Evolutionary conservation across 1,140 invertebrate species (phyloP), one percentile per base, ranked within the genome.

Genomic region (Apis laboriosa): DNA sequence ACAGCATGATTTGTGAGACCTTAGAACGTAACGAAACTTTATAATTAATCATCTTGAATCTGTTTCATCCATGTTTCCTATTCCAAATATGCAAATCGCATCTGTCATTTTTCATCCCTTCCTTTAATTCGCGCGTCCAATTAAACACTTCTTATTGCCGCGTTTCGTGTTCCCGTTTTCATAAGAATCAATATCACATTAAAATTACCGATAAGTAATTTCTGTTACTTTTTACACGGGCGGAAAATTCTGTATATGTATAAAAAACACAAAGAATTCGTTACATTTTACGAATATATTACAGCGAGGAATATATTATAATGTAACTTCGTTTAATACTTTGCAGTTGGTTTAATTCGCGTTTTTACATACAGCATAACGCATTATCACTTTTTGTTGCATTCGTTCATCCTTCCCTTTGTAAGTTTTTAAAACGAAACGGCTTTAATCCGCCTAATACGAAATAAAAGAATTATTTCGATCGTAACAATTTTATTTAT

Each of bases 41-140:
- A 78, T 56, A 78, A 83, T 78, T 83, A 83, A 83, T 83, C 80
- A 64, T 34, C 74, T 28, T 24, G 53, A 51, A 28, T 72, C 67
- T n/a, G 58, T 71, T 78, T 68, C 21, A 43, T 58, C 34, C 60
- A 21, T n/a, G 51, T 21, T 43, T 9, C 67, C 64, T 4, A 19
- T 68, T 56, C n/a, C 21, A 56, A 71, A 63, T 43, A 43, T 82
- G 24, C 73, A 53, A 82, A 77, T 15, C 61, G 8, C 61, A 34
- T 73, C 15, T 43, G 28, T 24, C 80, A 82, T 77, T 82, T 77
- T 82, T 60, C 73, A 53, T 53, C 55, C 64, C 24, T 43, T 43
- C 34, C 19, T 66, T 66, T 55, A 77, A 77, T 77, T 82, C 60
- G 19, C 73, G 68, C 64, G 34, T 53, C 56, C 49, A 82, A 77